These are phyloP conservation scores for Pissodes strobi DNA, from an alignment of 1,140 invertebrate genomes.

Conservation along the genomic window DNA sequence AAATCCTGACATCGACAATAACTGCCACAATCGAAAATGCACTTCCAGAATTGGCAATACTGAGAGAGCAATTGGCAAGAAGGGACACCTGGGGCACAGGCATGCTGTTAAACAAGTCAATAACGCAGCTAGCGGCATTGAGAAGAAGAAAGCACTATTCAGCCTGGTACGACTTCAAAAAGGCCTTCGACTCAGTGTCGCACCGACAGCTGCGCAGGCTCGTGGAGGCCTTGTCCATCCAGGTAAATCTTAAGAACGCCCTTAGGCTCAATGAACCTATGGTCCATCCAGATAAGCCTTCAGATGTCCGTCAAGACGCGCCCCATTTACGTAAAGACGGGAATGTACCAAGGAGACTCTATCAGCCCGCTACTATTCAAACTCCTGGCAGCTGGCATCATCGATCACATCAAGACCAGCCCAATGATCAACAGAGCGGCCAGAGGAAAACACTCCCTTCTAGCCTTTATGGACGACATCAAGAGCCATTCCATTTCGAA, in stretches of 20 bases:
- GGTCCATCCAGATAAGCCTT: constrained; percentile 33
- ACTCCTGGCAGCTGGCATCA: constrained; percentile 37
- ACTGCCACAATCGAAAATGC: too few relatives aligned
- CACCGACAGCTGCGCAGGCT: constrained; percentile 24
- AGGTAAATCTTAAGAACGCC: constrained; percentile 21
- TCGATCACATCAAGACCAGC: constrained; percentile 31
- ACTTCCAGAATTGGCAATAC: too few relatives aligned
- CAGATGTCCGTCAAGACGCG: constrained; percentile 33
- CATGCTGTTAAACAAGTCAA: too few relatives aligned
- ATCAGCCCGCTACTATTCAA: constrained; percentile 46
- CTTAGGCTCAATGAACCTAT: constrained; percentile 30
- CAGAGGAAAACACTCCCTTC: constrained; percentile 33
- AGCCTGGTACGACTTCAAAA: constrained; percentile 41
- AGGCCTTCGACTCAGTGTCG: constrained; percentile 39
- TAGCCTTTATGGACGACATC: constrained; percentile 47
- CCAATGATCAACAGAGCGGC: constrained; percentile 23
- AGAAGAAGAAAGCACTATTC: too few relatives aligned
- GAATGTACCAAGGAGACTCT: constrained; percentile 43
- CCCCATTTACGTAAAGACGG: constrained; percentile 22
- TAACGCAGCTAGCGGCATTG: too few relatives aligned
- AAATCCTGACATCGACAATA: too few relatives aligned
- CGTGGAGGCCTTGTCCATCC: constrained; percentile 22
- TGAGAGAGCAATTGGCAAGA: too few relatives aligned
- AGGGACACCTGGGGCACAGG: too few relatives aligned
- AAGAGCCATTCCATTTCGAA: constrained; percentile 38